A percentile compares a stretch with the other conserved stretches of the same genome.
These are phyloP conservation scores for Clarias gariepinus DNA, from an alignment of 2,113 vertebrate species.

Conservation along the genomic window DNA sequence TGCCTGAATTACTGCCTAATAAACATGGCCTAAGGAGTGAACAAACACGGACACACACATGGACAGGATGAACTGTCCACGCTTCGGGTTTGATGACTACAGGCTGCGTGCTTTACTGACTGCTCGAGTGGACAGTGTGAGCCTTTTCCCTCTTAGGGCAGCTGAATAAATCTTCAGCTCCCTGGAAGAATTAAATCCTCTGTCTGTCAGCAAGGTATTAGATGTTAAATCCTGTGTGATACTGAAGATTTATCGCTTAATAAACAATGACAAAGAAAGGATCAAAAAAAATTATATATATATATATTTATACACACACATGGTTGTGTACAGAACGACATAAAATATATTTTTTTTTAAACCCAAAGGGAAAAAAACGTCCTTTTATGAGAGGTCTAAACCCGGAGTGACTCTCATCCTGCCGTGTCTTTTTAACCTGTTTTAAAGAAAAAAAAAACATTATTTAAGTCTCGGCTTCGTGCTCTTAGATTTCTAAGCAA, in stretches of 20 bases:
- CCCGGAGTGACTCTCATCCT: too few relatives aligned
- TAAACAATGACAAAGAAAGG: neutral
- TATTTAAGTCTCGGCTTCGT: too few relatives aligned
- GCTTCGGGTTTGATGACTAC: neutral
- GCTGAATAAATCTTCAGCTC: neutral
- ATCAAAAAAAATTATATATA: neutral
- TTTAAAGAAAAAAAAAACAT: too few relatives aligned
- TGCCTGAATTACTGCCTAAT: slow-evolving; percentile 38
- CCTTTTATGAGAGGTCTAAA: too few relatives aligned
- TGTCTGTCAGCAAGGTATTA: neutral
- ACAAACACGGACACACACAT: neutral
- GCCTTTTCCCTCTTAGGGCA: neutral
- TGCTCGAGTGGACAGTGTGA: neutral
- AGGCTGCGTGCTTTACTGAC: slow-evolving; percentile 17
- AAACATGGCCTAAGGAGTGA: slow-evolving; percentile 29
- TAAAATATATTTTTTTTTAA: too few relatives aligned
- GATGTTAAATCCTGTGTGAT: neutral
- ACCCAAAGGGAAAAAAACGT: too few relatives aligned
- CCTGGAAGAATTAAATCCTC: slow-evolving; percentile 1
- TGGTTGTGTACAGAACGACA: too few relatives aligned
- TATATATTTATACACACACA: neutral
- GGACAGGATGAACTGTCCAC: neutral
- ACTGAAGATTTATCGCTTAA: neutral
- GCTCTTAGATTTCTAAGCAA: too few relatives aligned
- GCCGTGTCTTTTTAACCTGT: too few relatives aligned